Evolutionary conservation across 37 sponge, comb jelly and placozoan species (phyloP).

Genomic region (Geodia barretti): DNA sequence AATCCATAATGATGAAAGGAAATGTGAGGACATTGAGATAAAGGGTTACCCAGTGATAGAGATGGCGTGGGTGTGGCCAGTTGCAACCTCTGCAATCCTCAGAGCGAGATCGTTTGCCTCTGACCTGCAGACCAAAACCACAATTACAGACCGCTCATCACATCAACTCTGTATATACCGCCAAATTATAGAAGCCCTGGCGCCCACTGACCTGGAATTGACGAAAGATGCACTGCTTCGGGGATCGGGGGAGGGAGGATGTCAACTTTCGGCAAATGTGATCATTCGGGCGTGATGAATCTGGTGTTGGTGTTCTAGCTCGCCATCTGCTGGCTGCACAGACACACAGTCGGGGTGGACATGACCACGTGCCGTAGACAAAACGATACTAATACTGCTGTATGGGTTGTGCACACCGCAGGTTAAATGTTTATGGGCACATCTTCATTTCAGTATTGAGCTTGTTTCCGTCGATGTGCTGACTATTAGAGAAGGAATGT

Average conservation of each 20-base stretch:
- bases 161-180: too few relatives aligned
- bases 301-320: conserved; percentile 85
- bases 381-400: neutral
- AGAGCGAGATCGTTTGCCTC: conserved; percentile 90
- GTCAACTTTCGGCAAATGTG: conserved; percentile 67
- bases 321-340: conserved; percentile 80
- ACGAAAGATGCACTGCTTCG: conserved; percentile 72
- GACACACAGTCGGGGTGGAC: conserved; percentile 84
- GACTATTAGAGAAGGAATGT: too few relatives aligned
- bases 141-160: neutral
- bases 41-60: conserved; percentile 59
- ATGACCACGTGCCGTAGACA: conserved; percentile 77
- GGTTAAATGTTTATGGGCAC: neutral
- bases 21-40: too few relatives aligned
- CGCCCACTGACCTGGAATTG: conserved; percentile 92
- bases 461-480: neutral
- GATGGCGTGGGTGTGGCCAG: conserved; percentile 55
- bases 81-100: conserved; percentile 67
- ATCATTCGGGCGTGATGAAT: conserved; percentile 76
- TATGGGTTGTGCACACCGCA: neutral
- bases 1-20: too few relatives aligned
- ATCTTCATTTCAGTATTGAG: neutral
- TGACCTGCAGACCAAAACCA: conserved; percentile 54
- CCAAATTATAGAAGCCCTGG: too few relatives aligned
- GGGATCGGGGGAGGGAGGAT: conserved; percentile 46